Conservation (phyloP, 2,797 vertebrate genomes). For the Podarcis lilfordi region DNA sequence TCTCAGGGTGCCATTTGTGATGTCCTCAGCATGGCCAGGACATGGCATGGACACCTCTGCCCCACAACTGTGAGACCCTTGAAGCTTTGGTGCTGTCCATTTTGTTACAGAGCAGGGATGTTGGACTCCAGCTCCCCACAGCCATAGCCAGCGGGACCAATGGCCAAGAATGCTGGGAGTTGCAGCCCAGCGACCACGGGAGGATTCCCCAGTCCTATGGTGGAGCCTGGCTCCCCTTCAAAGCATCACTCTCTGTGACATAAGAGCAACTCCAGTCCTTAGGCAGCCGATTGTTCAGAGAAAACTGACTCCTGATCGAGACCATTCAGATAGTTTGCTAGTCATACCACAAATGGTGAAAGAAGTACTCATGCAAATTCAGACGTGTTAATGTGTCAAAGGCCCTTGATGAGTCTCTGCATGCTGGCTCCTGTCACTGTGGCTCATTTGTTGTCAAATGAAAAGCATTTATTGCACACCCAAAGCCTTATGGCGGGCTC, state of each 20-base stretch:
- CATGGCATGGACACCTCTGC: not conserved
- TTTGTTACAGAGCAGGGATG: no score
- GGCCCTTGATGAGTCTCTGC: not conserved
- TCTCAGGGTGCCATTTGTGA: not conserved
- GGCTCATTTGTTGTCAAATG: not conserved
- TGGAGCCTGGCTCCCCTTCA: not conserved
- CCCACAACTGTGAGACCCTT: not conserved
- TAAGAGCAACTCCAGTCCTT: no score
- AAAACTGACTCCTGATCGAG: no score
- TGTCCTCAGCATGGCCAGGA: not conserved
- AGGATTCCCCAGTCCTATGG: not conserved
- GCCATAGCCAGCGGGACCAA: no score
- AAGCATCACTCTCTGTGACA: not conserved
- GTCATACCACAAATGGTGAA: not conserved
- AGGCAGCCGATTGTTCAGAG: no score
- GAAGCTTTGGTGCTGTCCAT: no score
- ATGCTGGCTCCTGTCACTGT: rapidly evolving
- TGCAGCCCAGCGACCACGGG: not conserved
- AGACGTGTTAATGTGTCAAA: not conserved
- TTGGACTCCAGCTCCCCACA: no score
- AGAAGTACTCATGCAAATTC: not conserved
- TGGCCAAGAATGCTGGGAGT: no score
- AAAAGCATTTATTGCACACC: not conserved
- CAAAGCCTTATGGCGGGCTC: not conserved
- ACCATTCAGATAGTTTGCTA: no score